phyloP scores from a whole-genome alignment of 1,140 invertebrate species.

The Ceratina australensis region DNA sequence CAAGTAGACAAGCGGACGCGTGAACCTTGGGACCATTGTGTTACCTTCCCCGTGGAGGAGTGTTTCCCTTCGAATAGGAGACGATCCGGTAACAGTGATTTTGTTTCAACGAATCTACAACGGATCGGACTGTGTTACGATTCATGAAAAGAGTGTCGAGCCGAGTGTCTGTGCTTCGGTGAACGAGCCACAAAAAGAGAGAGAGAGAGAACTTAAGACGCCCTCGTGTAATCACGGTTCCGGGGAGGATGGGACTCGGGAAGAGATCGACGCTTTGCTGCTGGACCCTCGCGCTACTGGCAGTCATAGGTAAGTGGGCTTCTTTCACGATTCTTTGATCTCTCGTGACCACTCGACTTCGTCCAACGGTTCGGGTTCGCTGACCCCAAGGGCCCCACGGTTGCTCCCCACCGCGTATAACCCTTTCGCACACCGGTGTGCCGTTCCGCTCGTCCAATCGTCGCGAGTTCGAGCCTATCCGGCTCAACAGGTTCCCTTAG shows the following conservation, averaged over 20 bases:
- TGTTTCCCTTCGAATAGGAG: too few species aligned
- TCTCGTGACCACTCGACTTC: neutral
- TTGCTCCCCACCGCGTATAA: neutral
- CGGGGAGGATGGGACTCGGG: neutral
- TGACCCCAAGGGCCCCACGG: neutral
- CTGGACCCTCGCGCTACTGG: conserved; percentile 31
- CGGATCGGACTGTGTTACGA: neutral
- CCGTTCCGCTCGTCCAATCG: neutral
- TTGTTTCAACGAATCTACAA: too few species aligned
- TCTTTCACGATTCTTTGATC: neutral
- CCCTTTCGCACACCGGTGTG: neutral
- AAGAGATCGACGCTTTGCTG: neutral
- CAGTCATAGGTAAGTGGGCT: conserved; percentile 35
- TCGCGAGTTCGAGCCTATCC: conserved; percentile 2
- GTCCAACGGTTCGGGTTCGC: neutral
- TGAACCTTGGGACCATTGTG: neutral
- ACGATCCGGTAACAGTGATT: too few species aligned
- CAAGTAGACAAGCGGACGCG: neutral
- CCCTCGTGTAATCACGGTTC: neutral
- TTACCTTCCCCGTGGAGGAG: too few species aligned
- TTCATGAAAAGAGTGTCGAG: neutral
- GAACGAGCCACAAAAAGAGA: neutral
- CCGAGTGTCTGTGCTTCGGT: neutral
- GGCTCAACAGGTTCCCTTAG: conserved; percentile 35
- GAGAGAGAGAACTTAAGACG: neutral